Evolutionary conservation across 2,888 invertebrate species (phyloP).

Genomic region (Saturnia japonica): DNA sequence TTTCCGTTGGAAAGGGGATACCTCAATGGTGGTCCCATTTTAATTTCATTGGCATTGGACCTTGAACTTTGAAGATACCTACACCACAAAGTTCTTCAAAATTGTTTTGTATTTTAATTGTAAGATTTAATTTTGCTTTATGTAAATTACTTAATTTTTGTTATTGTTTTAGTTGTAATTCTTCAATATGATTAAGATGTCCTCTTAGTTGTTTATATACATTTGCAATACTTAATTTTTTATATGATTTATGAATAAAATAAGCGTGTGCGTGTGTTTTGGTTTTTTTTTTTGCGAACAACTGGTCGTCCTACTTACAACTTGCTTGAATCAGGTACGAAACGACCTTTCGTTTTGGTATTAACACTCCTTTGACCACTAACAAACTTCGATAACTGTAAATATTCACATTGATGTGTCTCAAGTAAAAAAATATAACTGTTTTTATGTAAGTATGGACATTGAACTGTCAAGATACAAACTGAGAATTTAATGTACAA

Average conservation of each 20-base stretch:
- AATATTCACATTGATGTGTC: not conserved
- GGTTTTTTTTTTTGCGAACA: slow-evolving; percentile 1
- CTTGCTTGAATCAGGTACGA: slow-evolving; percentile 3
- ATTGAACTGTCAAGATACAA: not conserved
- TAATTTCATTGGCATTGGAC: too few relatives aligned
- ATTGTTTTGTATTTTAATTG: too few relatives aligned
- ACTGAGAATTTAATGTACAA: not conserved
- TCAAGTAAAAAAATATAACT: not conserved
- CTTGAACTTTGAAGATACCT: too few relatives aligned
- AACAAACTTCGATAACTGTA: slow-evolving; percentile 14
- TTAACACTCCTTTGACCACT: slow-evolving; percentile 9
- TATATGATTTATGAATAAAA: not conserved
- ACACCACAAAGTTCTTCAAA: too few relatives aligned
- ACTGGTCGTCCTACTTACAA: slow-evolving; percentile 3
- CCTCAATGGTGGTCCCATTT: too few relatives aligned
- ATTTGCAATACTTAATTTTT: not conserved
- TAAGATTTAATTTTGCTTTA: too few relatives aligned
- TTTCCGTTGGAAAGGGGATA: too few relatives aligned
- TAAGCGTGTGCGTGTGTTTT: not conserved
- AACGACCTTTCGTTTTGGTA: slow-evolving; percentile 8
- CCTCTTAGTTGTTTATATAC: not conserved
- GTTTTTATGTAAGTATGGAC: slow-evolving; percentile 12
- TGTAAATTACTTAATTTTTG: not conserved
- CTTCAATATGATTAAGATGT: not conserved
- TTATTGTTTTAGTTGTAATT: not conserved